These are phyloP conservation scores for Eulacestoma nigropectus DNA, from an alignment of 2,113 vertebrate species.

Conservation along the genomic window DNA sequence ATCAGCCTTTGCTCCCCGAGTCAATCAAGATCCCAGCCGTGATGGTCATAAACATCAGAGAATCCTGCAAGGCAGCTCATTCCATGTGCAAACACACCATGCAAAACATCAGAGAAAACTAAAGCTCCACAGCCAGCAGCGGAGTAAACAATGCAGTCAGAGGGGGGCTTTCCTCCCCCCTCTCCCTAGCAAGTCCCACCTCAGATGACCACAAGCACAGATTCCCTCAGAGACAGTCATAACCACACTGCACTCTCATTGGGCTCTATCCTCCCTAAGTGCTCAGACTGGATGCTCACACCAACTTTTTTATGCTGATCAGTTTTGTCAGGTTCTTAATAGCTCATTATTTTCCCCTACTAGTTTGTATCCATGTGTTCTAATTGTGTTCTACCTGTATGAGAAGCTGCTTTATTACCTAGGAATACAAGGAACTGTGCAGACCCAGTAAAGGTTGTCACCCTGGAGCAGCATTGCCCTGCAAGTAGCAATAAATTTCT, in stretches of 20 bases:
- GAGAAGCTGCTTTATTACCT: not conserved
- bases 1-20: not conserved
- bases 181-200: not conserved
- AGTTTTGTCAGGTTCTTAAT: not conserved
- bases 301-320: not conserved
- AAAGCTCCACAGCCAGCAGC: not conserved
- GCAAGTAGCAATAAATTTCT: not conserved
- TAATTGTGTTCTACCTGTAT: not conserved
- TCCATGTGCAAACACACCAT: slow-evolving; percentile 44
- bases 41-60: slow-evolving; percentile 58
- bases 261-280: not conserved
- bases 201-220: not conserved
- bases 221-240: not conserved
- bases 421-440: not conserved
- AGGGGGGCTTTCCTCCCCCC: not conserved
- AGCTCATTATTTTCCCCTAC: not conserved
- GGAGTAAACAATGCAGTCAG: not conserved
- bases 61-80: slow-evolving; percentile 33
- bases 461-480: not conserved
- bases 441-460: not conserved
- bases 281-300: not conserved
- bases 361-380: not conserved
- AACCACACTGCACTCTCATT: not conserved
- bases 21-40: slow-evolving; percentile 34
- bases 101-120: not conserved